phyloP scores from a whole-genome alignment of 2,797 vertebrate genomes.

The Enteromius fasciolatus region DNA sequence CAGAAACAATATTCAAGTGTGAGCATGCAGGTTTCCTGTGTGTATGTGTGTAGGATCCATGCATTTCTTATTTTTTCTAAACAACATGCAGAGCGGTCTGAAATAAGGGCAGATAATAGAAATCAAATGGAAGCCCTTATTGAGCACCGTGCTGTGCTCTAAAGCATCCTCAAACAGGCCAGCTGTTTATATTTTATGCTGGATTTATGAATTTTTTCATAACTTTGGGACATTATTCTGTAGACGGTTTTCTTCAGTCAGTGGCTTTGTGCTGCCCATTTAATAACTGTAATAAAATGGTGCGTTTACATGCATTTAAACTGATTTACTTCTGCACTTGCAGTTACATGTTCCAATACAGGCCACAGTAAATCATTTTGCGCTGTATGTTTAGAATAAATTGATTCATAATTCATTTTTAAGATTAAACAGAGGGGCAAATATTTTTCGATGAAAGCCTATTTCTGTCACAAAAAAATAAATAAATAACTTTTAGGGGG shows the following conservation, averaged over 20 bases:
- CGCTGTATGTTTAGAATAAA: constrained; percentile 21
- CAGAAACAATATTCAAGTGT: no score
- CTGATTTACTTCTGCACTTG: constrained; percentile 42
- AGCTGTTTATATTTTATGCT: constrained; percentile 39
- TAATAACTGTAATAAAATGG: constrained; percentile 52
- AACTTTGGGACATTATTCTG: constrained; percentile 43
- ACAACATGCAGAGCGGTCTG: background rate
- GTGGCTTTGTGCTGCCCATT: constrained; percentile 33
- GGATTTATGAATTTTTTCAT: constrained; percentile 49
- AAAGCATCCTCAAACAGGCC: constrained; percentile 38
- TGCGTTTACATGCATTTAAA: constrained; percentile 16
- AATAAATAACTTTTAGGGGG: no score
- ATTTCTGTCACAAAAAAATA: background rate
- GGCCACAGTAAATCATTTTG: constrained; percentile 3
- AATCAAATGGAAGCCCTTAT: constrained; percentile 40
- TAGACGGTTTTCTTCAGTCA: constrained; percentile 43
- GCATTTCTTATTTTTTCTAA: background rate
- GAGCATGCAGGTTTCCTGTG: background rate
- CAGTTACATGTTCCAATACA: constrained; percentile 16
- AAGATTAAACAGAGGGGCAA: background rate
- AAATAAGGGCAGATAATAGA: background rate
- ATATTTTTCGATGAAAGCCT: background rate
- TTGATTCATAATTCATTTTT: background rate
- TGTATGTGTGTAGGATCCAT: background rate
- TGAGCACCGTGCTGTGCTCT: constrained; percentile 31